phyloP scores from a whole-genome alignment of 2,113 vertebrate species.

The Crotophaga sulcirostris region DNA sequence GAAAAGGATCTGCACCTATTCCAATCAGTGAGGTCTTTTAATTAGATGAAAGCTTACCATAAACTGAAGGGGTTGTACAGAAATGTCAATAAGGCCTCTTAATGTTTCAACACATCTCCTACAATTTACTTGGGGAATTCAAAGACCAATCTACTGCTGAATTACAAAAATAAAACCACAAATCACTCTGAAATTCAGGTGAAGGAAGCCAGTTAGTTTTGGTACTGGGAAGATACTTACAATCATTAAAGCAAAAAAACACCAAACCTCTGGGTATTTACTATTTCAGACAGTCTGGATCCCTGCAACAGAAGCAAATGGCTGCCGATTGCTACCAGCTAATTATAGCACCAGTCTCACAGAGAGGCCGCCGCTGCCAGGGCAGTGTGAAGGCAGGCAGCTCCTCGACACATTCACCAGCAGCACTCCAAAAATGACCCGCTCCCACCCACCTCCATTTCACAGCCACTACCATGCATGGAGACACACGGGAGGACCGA shows the following conservation, averaged over 20 bases:
- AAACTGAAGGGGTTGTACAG: not conserved
- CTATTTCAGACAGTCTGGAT: not conserved
- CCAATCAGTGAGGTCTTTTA: not conserved
- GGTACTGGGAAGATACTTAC: not conserved
- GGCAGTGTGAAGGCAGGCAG: slow-evolving; percentile 36
- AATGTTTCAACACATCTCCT: not conserved
- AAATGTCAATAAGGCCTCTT: not conserved
- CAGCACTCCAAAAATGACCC: slow-evolving; percentile 42
- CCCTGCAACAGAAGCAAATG: not conserved
- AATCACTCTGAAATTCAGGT: not conserved
- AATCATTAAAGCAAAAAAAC: not conserved
- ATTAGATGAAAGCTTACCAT: not conserved
- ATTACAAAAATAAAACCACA: not conserved
- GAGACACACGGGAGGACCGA: not conserved
- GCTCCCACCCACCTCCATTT: not conserved
- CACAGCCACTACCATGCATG: not conserved
- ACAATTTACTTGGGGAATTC: not conserved
- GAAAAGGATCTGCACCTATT: not conserved
- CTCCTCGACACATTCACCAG: slow-evolving; percentile 50
- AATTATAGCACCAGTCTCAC: slow-evolving; percentile 57
- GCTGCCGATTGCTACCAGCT: slow-evolving; percentile 40
- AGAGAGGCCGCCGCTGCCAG: not conserved
- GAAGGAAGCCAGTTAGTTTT: not conserved
- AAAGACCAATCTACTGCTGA: not conserved
- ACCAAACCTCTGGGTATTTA: not conserved